Base-by-base conservation (phyloP, 2,888 invertebrate genomes). In the Dysmachus trigonus region DNA sequence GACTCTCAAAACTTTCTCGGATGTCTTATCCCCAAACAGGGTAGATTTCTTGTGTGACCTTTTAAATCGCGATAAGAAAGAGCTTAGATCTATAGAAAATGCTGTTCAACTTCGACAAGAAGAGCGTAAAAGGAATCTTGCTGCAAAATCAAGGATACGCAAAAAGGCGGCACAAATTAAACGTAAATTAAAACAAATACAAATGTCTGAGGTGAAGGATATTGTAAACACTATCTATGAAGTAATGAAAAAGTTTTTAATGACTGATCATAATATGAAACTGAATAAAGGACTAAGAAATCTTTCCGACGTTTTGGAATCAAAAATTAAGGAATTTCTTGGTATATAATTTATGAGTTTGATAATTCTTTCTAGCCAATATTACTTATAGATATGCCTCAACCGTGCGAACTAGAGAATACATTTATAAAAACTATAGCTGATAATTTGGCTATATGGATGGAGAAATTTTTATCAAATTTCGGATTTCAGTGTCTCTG, bases 401-500 rank as follows among this genome's bases (percentile, higher is more conserved):
- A 73, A 27, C 51, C 62, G 3, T 47, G 51, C 10, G 53, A 82
- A 7, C 53, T 84, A 1, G 30, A 51, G 2, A 89, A 90, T 2
- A 90, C 90, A 77, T 90, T 92, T 87, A 89, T 91, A 53, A 90
- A 89, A 81, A 89, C 90, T 51, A 87, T 92, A 41, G 90, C 92
- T 31, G 90, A 89, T 73, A 92, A 92, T 79, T 85, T 92, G 35
- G 90, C 92, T 2, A 89, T 90, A 85, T 92, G 92, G 91, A 91
- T 92, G 31, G 90, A 90, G 85, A 90, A 91, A 86, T 91, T 91
- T 73, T 90, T 90, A 72, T 89, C 90, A 8, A 91, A 90, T 88
- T 88, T 91, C 82, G 91, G 91, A 71, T 91, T 91, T 62, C 8
- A 71, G 2, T 33, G 73, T 47, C 53, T 81, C 10, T 47, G 31